A percentile compares a stretch with the other conserved stretches of the same genome.
Evolutionary conservation across 2,888 invertebrate species (phyloP).

Genomic region (Omphaloscelis lunosa): DNA sequence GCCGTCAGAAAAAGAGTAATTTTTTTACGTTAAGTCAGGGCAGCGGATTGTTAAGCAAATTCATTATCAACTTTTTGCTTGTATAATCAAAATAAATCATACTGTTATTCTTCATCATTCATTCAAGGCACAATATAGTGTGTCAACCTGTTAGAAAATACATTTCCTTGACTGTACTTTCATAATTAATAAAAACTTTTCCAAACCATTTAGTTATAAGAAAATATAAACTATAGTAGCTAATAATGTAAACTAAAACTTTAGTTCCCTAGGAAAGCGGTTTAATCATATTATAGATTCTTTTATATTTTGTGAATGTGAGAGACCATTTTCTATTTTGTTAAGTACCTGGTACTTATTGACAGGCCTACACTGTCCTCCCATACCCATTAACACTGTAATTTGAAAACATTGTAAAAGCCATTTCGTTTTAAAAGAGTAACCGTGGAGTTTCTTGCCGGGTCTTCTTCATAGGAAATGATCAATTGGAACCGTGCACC

Average conservation of each 20-base stretch:
- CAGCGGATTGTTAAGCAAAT: too few relatives aligned
- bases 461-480: too few relatives aligned
- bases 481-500: too few relatives aligned
- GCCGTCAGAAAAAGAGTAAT: not conserved
- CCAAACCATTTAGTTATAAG: not conserved
- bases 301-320: too few relatives aligned
- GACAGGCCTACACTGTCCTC: too few relatives aligned
- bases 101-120: not conserved
- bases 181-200: not conserved
- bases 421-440: too few relatives aligned
- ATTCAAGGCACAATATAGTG: not conserved
- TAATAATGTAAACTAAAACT: slow-evolving; percentile 5
- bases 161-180: not conserved
- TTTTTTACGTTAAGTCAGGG: not conserved
- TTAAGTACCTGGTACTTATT: too few relatives aligned
- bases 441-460: too few relatives aligned
- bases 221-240: not conserved
- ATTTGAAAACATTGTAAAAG: too few relatives aligned
- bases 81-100: not conserved
- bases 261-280: not conserved
- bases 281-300: not conserved
- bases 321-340: too few relatives aligned
- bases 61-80: not conserved
- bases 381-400: too few relatives aligned
- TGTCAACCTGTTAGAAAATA: not conserved